Evolutionary conservation across 2,888 invertebrate genomes (phyloP), one percentile per base, ranked within the genome.

Genomic region (Capitulum mitella): DNA sequence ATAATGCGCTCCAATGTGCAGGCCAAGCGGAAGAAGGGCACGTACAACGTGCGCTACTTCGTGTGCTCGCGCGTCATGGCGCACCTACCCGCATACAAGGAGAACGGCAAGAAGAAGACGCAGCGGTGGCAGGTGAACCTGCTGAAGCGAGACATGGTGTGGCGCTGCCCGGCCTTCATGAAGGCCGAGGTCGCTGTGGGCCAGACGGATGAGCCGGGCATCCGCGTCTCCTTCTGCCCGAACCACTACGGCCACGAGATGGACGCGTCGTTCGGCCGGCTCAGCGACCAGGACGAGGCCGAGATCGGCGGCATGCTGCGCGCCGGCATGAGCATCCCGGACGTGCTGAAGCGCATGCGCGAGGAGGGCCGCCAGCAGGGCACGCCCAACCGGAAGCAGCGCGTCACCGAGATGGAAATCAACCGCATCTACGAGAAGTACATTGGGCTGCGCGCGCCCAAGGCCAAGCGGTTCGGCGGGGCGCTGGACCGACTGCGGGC

Each of bases 351-450:
- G 40, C 37, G 40, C 22, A 70, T 70, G 70, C 37, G 70, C 22
- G 70, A 70, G 22, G 70, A 70, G 40, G 70, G 37, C 26, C 22
- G 70, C 22, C 40, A 10, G 26, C 37, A 70, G 26, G 70, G 40
- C 10, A 26, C 37, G 37, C 70, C 70, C 8, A 70, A 26, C 40
- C 70, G 70, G 26, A 70, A 70, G 70, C 70, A 70, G 37, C 70
- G 70, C 26, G 70, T 70, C 40, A 70, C 70, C 6, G 70, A 70
- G 26, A 5, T 26, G 22, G 70, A 70, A 40, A 70, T 70, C 70
- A 70, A 70, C 40, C 37, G 70, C 26, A 70, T 70, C 70, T 70
- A 26, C 70, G 70, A 70, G 70, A 70, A 70, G 70, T 70, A 40
- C 70, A 37, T 70, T 37, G 70, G 70, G 22, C 1, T 70, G 70